A percentile compares a stretch with the other conserved stretches of the same genome.
Evolutionary conservation across 2,888 invertebrate species (phyloP).

Genomic region (Drosophila anomelani): DNA sequence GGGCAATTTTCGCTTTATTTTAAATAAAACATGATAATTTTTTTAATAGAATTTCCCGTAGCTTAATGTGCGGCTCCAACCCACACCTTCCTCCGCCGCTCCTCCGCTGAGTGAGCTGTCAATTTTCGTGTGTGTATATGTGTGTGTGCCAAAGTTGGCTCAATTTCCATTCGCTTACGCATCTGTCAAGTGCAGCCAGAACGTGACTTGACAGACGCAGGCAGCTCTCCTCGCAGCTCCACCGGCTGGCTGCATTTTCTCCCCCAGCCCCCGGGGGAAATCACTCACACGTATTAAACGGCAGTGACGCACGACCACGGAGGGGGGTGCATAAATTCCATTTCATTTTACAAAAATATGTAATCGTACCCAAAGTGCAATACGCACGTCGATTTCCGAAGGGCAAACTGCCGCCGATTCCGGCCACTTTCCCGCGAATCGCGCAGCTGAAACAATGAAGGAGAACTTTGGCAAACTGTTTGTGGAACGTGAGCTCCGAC

Average conservation of each 20-base stretch:
- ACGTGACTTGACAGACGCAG: conserved; percentile 34
- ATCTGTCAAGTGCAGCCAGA: conserved; percentile 39
- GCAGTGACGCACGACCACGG: conserved; percentile 30
- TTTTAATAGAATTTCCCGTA: conserved; percentile 59
- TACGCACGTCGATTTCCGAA: conserved; percentile 45
- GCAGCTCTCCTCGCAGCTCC: conserved; percentile 6
- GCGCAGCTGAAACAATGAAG: conserved; percentile 20
- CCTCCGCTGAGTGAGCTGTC: conserved; percentile 48
- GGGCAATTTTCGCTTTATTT: conserved; percentile 50
- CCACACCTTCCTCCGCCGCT: conserved; percentile 1
- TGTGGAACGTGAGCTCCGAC: conserved; percentile 59
- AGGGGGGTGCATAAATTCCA: conserved; percentile 59
- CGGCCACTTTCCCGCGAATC: conserved; percentile 9
- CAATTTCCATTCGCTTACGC: conserved; percentile 21
- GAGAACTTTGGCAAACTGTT: conserved; percentile 64
- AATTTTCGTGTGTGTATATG: conserved; percentile 20
- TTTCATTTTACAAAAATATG: conserved; percentile 80
- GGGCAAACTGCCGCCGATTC: conserved; percentile 9
- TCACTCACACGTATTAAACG: conserved; percentile 60
- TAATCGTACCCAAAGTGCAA: conserved; percentile 72
- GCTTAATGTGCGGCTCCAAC: conserved; percentile 24
- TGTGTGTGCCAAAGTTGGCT: conserved; percentile 22
- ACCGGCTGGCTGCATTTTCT: conserved; percentile 23
- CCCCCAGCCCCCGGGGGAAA: conserved; percentile 54
- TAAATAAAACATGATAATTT: conserved; percentile 66